Evolutionary conservation across 2,888 invertebrate genomes (phyloP).

Genomic region (Ochropleura plecta): DNA sequence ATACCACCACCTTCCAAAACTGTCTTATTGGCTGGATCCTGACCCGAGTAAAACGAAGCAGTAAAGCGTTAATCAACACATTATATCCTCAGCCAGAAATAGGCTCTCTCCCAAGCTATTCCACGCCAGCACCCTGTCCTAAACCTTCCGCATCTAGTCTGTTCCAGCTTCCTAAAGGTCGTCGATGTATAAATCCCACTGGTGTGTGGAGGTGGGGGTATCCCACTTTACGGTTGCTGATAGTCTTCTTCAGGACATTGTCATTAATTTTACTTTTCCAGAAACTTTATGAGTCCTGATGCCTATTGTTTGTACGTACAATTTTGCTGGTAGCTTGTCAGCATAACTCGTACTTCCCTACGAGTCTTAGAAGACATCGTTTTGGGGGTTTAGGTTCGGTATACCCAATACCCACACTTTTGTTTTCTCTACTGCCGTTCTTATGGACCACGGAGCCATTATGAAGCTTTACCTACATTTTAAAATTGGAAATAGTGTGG

Average conservation of each 20-base stretch:
- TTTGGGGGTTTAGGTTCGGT: not conserved
- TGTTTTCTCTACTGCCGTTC: not conserved
- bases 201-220: not conserved
- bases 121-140: not conserved
- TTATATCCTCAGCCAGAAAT: no score
- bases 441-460: not conserved
- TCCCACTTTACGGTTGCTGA: not conserved
- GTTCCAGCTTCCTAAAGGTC: not conserved
- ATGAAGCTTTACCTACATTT: not conserved
- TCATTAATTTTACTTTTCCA: not conserved
- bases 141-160: not conserved
- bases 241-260: not conserved
- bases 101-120: no score
- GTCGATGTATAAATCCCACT: not conserved
- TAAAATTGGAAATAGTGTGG: not conserved
- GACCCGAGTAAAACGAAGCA: no score
- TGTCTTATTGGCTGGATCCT: no score
- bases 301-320: not conserved
- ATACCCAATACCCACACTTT: not conserved
- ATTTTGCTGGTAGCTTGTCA: not conserved
- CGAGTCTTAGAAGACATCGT: not conserved
- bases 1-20: no score
- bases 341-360: not conserved
- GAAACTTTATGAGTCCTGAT: not conserved
- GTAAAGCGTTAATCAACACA: no score